phyloP scores from a whole-genome alignment of 2,888 invertebrate species.

The Sminthurinus aureus region DNA sequence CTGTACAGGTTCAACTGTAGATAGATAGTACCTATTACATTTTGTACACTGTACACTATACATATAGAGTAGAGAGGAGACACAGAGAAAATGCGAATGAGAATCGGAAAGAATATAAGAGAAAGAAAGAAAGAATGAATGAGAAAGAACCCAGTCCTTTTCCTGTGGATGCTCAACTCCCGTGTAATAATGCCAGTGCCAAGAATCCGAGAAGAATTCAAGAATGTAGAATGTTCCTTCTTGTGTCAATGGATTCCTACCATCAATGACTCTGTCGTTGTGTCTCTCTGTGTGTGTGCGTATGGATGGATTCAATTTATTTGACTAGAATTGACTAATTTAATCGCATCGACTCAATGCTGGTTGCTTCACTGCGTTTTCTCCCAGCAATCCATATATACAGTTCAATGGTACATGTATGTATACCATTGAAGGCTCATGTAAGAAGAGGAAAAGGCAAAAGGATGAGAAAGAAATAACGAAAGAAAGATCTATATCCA shows the following conservation, averaged over 20 bases:
- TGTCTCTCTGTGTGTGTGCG: neutral
- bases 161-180: slow-evolving; percentile 46
- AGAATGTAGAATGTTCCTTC: slow-evolving; percentile 30
- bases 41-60: too few species aligned
- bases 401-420: too few species aligned
- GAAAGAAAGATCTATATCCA: neutral
- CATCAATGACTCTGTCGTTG: too few species aligned
- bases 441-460: too few species aligned
- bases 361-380: slow-evolving; percentile 42
- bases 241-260: slow-evolving; percentile 55
- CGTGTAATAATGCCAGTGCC: slow-evolving; percentile 52
- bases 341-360: slow-evolving; percentile 58
- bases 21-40: too few species aligned
- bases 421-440: too few species aligned
- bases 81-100: neutral
- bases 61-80: too few species aligned
- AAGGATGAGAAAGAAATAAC: too few species aligned
- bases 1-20: too few species aligned
- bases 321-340: slow-evolving; percentile 55
- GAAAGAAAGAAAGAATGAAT: slow-evolving; percentile 2
- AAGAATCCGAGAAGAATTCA: slow-evolving; percentile 44
- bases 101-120: slow-evolving; percentile 2
- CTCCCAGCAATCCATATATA: slow-evolving; percentile 28
- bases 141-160: slow-evolving; percentile 35
- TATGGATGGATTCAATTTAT: slow-evolving; percentile 57